Conservation (phyloP, 2,113 vertebrate species). For the Rhinoptilus africanus region DNA sequence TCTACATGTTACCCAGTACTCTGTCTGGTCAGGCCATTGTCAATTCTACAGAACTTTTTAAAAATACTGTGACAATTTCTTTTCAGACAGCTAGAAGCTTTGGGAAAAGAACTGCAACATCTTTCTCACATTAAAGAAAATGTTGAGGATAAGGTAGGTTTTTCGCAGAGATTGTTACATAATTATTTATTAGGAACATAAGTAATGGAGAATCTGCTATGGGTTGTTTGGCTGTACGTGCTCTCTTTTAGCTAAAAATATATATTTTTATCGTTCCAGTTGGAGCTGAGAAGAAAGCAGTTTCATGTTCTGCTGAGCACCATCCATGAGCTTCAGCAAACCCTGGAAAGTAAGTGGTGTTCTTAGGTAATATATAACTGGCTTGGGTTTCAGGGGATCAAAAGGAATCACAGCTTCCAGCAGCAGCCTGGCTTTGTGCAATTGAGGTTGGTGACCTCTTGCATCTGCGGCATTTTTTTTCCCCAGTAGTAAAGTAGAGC, state of each 20-base stretch:
- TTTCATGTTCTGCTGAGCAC: constrained; percentile 97
- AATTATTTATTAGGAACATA: neutral
- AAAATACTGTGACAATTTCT: neutral
- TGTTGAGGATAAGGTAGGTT: constrained; percentile 93
- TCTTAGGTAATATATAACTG: neutral
- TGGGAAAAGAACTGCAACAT: constrained; percentile 95
- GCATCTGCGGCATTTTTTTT: neutral
- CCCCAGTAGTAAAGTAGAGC: neutral
- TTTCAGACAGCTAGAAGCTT: constrained; percentile 88
- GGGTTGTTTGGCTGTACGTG: neutral
- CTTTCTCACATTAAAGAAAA: constrained; percentile 96
- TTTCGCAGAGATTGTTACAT: neutral
- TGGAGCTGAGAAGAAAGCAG: constrained; percentile 96
- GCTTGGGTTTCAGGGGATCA: neutral
- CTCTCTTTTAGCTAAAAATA: neutral
- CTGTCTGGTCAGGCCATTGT: neutral
- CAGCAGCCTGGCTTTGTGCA: neutral
- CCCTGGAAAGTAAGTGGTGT: constrained; percentile 90
- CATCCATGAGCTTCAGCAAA: constrained; percentile 98
- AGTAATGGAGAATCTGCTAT: neutral
- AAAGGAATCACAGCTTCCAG: neutral
- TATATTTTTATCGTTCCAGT: constrained; percentile 57
- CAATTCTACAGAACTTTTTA: neutral
- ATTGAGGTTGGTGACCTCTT: neutral
- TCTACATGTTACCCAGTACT: neutral